Conservation (phyloP, 1,140 invertebrate species). For the Cyrtorhinus lividipennis region DNA sequence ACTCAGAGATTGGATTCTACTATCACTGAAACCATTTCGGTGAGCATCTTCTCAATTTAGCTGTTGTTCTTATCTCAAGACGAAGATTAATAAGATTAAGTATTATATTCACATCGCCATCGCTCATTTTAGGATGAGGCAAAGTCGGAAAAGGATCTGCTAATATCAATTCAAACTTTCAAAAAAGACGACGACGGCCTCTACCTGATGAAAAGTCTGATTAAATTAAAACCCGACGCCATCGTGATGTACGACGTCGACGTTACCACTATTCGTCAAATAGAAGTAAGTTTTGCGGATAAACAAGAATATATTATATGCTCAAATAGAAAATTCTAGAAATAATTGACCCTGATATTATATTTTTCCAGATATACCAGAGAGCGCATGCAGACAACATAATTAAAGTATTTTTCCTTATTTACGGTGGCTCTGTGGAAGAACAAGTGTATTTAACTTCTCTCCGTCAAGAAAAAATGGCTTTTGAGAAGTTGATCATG, state of each 20-base stretch:
- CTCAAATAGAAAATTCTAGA: not conserved
- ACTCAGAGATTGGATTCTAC: constrained; percentile 27
- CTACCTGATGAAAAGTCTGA: constrained; percentile 47
- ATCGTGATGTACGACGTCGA: constrained; percentile 85
- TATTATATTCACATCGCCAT: too few relatives aligned
- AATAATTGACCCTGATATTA: not conserved
- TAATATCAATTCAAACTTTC: constrained; percentile 59
- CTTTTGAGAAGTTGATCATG: constrained; percentile 82
- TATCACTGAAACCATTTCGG: constrained; percentile 21
- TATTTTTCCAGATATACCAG: constrained; percentile 47
- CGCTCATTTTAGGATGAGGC: constrained; percentile 3
- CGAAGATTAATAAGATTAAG: too few relatives aligned
- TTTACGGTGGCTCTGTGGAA: constrained; percentile 82
- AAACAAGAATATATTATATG: constrained; percentile 11
- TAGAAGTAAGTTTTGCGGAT: constrained; percentile 64
- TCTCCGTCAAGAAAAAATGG: constrained; percentile 78
- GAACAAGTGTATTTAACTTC: constrained; percentile 89
- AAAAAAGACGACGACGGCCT: constrained; percentile 54
- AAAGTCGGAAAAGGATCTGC: constrained; percentile 31
- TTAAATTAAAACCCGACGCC: constrained; percentile 57
- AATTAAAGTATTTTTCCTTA: constrained; percentile 72
- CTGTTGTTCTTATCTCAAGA: too few relatives aligned
- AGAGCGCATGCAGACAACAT: constrained; percentile 39
- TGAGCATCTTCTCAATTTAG: too few relatives aligned
- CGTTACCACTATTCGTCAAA: constrained; percentile 68